These are phyloP conservation scores for Nebria salina DNA, from an alignment of 2,888 invertebrate genomes.

Conservation along the genomic window DNA sequence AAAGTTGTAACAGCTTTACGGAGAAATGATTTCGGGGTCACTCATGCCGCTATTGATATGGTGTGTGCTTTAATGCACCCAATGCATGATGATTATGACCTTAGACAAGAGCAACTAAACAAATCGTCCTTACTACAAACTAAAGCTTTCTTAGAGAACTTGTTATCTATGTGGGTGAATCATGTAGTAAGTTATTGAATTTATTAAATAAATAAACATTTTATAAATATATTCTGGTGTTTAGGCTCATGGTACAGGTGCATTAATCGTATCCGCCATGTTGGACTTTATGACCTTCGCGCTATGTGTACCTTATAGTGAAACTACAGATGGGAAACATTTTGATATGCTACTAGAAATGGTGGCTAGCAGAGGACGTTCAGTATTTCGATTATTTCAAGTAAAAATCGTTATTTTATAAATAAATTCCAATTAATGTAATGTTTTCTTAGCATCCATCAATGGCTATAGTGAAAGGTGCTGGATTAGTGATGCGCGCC, in stretches of 20 bases:
- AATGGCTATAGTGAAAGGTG: constrained; percentile 97
- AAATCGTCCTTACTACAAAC: constrained; percentile 95
- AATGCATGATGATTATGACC: constrained; percentile 95
- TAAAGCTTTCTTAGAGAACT: constrained; percentile 88
- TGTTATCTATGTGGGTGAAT: constrained; percentile 93
- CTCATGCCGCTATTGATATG: constrained; percentile 97
- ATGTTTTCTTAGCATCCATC: constrained; percentile 81
- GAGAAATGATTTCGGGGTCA: constrained; percentile 87
- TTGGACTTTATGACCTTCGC: constrained; percentile 97
- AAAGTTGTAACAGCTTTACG: constrained; percentile 92
- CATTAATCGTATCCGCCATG: constrained; percentile 96
- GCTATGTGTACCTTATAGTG: constrained; percentile 97
- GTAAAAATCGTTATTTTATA: constrained; percentile 58
- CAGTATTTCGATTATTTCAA: constrained; percentile 91
- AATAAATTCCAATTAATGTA: constrained; percentile 12
- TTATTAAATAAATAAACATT: not conserved
- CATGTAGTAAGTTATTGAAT: constrained; percentile 80
- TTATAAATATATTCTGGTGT: constrained; percentile 49
- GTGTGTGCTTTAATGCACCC: constrained; percentile 98
- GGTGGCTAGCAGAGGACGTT: constrained; percentile 91
- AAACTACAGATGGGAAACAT: constrained; percentile 97
- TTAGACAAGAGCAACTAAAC: constrained; percentile 97
- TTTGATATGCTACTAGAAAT: constrained; percentile 93
- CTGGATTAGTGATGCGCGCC: constrained; percentile 96
- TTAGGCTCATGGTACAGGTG: constrained; percentile 91